Conservation (phyloP, 2,888 invertebrate genomes). For the Trissoscelio sp. region DNA sequence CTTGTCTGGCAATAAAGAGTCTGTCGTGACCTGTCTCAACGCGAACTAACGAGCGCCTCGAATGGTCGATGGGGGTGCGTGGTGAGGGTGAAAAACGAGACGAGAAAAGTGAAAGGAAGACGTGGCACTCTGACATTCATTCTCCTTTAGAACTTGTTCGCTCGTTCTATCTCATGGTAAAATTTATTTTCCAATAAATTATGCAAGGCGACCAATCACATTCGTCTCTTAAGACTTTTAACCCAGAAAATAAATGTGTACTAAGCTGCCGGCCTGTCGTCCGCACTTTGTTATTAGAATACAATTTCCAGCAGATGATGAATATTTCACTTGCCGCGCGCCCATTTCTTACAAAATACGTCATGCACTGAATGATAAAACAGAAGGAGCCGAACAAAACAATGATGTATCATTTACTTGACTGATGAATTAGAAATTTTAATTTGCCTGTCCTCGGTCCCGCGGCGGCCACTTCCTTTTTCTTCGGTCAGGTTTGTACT, state of each 20-base stretch:
- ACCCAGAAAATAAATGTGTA: slow-evolving; percentile 61
- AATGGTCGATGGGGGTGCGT: slow-evolving; percentile 69
- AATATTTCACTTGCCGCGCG: slow-evolving; percentile 50
- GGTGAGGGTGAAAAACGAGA: slow-evolving; percentile 67
- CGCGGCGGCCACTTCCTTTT: slow-evolving; percentile 1
- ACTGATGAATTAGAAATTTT: slow-evolving; percentile 44
- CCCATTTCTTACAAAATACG: slow-evolving; percentile 38
- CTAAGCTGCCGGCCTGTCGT: slow-evolving; percentile 58
- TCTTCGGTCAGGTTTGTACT: neutral
- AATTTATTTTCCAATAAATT: slow-evolving; percentile 69
- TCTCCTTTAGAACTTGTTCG: slow-evolving; percentile 57
- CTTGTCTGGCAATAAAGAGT: slow-evolving; percentile 63
- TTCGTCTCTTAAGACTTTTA: slow-evolving; percentile 65
- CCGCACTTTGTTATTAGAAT: slow-evolving; percentile 62
- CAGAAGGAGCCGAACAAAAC: slow-evolving; percentile 28
- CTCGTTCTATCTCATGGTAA: slow-evolving; percentile 51
- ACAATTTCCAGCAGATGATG: slow-evolving; percentile 58
- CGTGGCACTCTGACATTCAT: slow-evolving; percentile 64
- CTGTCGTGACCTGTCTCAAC: slow-evolving; percentile 72
- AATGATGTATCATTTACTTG: slow-evolving; percentile 42
- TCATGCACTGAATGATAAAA: slow-evolving; percentile 26
- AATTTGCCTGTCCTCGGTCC: neutral
- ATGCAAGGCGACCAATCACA: slow-evolving; percentile 65
- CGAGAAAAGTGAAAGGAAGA: slow-evolving; percentile 65
- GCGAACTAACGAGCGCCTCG: slow-evolving; percentile 67